phyloP scores from a whole-genome alignment of 2,888 invertebrate genomes.

The Ischnus inquisitorius region DNA sequence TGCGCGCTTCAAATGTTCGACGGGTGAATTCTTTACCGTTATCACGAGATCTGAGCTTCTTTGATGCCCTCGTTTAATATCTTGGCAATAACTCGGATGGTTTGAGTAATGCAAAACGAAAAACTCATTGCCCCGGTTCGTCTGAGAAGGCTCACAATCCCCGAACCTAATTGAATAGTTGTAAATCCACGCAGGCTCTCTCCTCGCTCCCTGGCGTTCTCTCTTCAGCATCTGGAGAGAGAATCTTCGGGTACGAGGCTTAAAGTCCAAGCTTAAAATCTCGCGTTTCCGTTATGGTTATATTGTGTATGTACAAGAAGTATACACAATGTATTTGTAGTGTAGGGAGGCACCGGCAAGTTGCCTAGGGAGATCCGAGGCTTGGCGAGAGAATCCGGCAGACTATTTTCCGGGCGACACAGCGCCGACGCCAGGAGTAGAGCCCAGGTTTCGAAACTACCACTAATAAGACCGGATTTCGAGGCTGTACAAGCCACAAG shows the following conservation, averaged over 20 bases:
- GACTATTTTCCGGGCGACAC: conserved; percentile 39
- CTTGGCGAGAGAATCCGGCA: conserved; percentile 30
- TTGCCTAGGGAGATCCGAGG: conserved; percentile 27
- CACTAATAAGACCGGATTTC: conserved; percentile 75
- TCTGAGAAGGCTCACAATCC: background rate
- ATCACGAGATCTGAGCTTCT: background rate
- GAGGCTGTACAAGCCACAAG: conserved; percentile 71
- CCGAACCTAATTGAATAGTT: background rate
- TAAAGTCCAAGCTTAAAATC: conserved; percentile 23
- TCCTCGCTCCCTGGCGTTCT: background rate
- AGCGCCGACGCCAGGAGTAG: conserved; percentile 6
- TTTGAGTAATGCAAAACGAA: background rate
- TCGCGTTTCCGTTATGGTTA: conserved; percentile 18
- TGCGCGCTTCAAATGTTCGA: too few species aligned
- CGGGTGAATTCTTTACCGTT: too few species aligned
- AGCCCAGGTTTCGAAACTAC: conserved; percentile 32
- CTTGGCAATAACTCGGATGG: background rate
- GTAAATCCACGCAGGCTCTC: background rate
- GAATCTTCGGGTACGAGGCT: background rate
- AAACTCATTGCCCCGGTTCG: background rate
- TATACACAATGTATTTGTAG: conserved; percentile 4
- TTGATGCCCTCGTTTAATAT: background rate
- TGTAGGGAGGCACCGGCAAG: background rate
- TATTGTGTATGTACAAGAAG: conserved; percentile 22
- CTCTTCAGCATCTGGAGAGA: background rate